Evolutionary conservation across 2,113 vertebrate genomes (phyloP), one percentile per base, ranked within the genome.

Genomic region (Callaeas wilsoni): DNA sequence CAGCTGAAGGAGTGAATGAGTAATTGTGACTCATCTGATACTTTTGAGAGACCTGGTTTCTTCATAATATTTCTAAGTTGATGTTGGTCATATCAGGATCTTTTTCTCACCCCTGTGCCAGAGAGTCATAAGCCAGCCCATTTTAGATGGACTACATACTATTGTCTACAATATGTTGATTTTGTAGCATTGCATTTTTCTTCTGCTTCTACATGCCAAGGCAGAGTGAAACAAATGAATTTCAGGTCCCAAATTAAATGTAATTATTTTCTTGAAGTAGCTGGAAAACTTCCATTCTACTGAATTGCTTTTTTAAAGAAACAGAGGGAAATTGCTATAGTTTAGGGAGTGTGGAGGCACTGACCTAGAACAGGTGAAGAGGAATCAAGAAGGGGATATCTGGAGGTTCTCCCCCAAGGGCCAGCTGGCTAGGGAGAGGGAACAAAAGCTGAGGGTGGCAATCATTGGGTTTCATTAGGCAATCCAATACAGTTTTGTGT

Each of bases 21-120:
- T 88, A 95, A 91, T 41, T 47, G 60, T 95, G 95, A 96, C 32
- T 95, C 95, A 97, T 81, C 41, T 56, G 56, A 62, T 94, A 20
- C 35, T 78, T 82, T 64, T 64, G 52, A 70, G 41, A n/a, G 7
- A 83, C 77, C 26, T 39, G 50, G 21, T 74, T 94, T 91, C 84
- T 79, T 60, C 9, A 39, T 44, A 78, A n/a, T 82, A 60, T 82
- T 89, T 92, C 77, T 60, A 71, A 52, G 10, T 16, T 68, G 27
- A 9, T 81, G 42, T 49, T 64, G 42, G 35, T 71, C 44, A 44
- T 60, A 75, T 23, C 25, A 74, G 21, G 63, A 69, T 57, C 2
- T 68, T 71, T 75, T 78, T 57, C 35, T 78, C 39, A 56, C 9
- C 50, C n/a, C 56, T 8, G 5, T 56, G 33, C 32, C 69, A 44